Evolutionary conservation across 1,140 invertebrate genomes (phyloP).

Genomic region (Drosophila azteca): DNA sequence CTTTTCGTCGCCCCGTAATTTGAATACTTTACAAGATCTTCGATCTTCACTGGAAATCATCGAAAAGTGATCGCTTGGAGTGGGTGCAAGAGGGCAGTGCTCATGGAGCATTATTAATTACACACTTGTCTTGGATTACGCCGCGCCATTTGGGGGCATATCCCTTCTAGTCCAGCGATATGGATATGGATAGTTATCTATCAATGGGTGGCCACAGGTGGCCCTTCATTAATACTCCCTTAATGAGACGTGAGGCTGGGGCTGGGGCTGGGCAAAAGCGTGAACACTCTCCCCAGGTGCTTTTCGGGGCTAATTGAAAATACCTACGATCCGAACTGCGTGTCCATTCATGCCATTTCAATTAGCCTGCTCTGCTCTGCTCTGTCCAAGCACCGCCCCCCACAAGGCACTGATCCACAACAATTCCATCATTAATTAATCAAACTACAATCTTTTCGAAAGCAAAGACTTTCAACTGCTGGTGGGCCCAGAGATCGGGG

Average conservation of each 20-base stretch:
- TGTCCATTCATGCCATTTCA: conserved; percentile 50
- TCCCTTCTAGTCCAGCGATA: conserved; percentile 6
- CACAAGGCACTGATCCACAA: conserved; percentile 10
- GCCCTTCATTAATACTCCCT: conserved; percentile 50
- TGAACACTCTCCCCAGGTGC: conserved; percentile 43
- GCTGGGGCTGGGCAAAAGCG: conserved; percentile 25
- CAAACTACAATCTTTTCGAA: conserved; percentile 57
- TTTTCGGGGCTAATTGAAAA: conserved; percentile 47
- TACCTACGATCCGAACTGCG: conserved; percentile 5
- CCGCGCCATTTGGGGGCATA: conserved; percentile 7
- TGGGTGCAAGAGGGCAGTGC: conserved; percentile 7
- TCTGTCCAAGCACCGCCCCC: conserved; percentile 19
- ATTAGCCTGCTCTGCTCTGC: conserved; percentile 25
- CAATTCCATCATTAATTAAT: conserved; percentile 76
- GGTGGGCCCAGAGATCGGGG: background rate
- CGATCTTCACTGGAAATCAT: conserved; percentile 59
- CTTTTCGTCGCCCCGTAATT: conserved; percentile 77
- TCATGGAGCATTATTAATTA: conserved; percentile 69
- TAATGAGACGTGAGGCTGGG: conserved; percentile 59
- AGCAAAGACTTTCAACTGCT: conserved; percentile 26
- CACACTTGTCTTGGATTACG: conserved; percentile 76
- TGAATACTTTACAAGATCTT: conserved; percentile 75
- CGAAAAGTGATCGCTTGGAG: conserved; percentile 7
- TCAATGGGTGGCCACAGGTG: conserved; percentile 41
- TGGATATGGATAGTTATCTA: conserved; percentile 31